These are phyloP conservation scores for Clistopyga incitator DNA, from an alignment of 2,888 invertebrate species.

Conservation along the genomic window DNA sequence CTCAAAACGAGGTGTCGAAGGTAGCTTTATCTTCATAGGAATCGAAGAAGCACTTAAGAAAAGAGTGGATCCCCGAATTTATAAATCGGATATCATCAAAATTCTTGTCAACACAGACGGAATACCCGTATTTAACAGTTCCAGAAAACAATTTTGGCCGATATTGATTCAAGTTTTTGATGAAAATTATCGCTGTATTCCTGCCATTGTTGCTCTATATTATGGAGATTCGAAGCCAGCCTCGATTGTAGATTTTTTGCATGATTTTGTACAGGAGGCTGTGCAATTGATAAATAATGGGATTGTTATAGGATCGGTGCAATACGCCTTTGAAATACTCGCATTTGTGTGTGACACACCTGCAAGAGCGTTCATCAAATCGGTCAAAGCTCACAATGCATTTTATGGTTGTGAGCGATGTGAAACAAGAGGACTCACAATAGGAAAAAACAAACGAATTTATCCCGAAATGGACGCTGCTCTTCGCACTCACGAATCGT, in stretches of 20 bases:
- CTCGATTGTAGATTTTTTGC: conserved; percentile 47
- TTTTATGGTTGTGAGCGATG: conserved; percentile 27
- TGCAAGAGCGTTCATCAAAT: conserved; percentile 8
- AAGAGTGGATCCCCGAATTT: conserved; percentile 7
- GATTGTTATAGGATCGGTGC: conserved; percentile 31
- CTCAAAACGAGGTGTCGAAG: conserved; percentile 21
- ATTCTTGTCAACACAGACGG: no score
- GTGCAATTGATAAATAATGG: conserved; percentile 35
- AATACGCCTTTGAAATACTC: background rate
- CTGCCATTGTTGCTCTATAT: conserved; percentile 50
- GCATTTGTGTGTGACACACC: conserved; percentile 30
- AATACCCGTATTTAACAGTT: conserved; percentile 15
- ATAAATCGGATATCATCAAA: background rate
- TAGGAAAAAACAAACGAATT: background rate
- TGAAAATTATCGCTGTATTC: conserved; percentile 7
- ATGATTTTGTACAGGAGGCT: no score
- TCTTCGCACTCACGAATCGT: conserved; percentile 3
- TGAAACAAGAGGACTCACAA: conserved; percentile 10
- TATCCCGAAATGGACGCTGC: conserved; percentile 15
- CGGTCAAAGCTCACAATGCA: conserved; percentile 2
- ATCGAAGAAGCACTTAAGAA: conserved; percentile 27
- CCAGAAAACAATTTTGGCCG: conserved; percentile 37
- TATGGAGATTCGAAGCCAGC: conserved; percentile 53
- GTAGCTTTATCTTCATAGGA: conserved; percentile 17
- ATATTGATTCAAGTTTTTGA: conserved; percentile 40